These are phyloP conservation scores for Oscarella lobularis DNA, from an alignment of 37 sponge, comb jelly and placozoan species.

Conservation along the genomic window DNA sequence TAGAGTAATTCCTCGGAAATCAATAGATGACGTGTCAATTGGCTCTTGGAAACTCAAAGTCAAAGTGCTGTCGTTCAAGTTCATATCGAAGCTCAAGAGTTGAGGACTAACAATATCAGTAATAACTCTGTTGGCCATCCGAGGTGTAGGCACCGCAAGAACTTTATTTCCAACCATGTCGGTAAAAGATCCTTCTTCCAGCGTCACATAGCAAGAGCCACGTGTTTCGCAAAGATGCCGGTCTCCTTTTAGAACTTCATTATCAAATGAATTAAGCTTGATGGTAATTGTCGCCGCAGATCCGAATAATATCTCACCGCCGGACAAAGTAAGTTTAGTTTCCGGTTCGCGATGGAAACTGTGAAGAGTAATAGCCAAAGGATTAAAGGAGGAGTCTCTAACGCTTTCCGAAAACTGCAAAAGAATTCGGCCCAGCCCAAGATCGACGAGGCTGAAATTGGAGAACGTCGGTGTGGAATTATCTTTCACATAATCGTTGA, in stretches of 20 bases:
- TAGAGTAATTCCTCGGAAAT: slow-evolving; percentile 21
- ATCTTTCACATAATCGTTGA: neutral
- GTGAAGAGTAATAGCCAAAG: slow-evolving; percentile 26
- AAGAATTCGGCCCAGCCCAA: slow-evolving; percentile 28
- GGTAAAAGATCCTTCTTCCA: slow-evolving; percentile 26
- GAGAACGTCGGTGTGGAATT: neutral
- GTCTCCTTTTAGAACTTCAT: neutral
- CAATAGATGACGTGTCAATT: slow-evolving; percentile 25
- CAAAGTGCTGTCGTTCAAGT: slow-evolving; percentile 32
- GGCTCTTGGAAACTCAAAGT: slow-evolving; percentile 63
- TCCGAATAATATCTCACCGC: neutral
- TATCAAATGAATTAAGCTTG: neutral
- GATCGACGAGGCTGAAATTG: slow-evolving; percentile 7
- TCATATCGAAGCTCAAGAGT: slow-evolving; percentile 48
- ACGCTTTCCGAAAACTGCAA: slow-evolving; percentile 20
- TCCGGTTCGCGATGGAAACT: neutral
- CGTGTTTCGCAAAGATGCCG: slow-evolving; percentile 47
- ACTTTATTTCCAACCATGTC: slow-evolving; percentile 51
- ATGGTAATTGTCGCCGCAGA: neutral
- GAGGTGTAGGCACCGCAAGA: slow-evolving; percentile 9
- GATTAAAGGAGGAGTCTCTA: neutral
- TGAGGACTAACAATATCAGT: slow-evolving; percentile 40
- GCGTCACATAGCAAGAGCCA: slow-evolving; percentile 65
- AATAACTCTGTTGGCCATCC: slow-evolving; percentile 32
- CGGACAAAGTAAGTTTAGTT: neutral